Evolutionary conservation across 2,888 invertebrate genomes (phyloP).

Genomic region (Oconnorella tubifera): DNA sequence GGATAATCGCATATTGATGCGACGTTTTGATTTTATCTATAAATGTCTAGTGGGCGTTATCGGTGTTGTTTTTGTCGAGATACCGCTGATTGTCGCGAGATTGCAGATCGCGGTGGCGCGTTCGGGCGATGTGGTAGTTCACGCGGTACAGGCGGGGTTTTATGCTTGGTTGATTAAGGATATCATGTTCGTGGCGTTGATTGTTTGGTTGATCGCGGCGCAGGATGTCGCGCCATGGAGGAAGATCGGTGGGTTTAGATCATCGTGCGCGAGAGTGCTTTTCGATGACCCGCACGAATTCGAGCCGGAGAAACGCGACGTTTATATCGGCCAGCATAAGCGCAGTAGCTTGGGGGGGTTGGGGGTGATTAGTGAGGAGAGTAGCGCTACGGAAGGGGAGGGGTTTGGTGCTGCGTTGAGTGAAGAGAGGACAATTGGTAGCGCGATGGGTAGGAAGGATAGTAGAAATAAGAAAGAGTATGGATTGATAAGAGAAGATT

Average conservation of each 20-base stretch:
- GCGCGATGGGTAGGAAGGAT: background rate
- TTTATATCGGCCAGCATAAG: constrained; percentile 28
- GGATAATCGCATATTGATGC: constrained; percentile 9
- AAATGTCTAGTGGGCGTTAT: constrained; percentile 25
- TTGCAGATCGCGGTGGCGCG: constrained; percentile 27
- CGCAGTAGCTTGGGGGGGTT: background rate
- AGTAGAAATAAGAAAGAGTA: background rate
- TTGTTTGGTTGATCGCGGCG: constrained; percentile 21
- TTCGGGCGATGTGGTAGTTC: background rate
- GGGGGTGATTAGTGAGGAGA: background rate
- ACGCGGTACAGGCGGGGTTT: constrained; percentile 27
- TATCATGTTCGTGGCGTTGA: constrained; percentile 26
- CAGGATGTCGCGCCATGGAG: constrained; percentile 20
- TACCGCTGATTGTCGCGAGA: constrained; percentile 35
- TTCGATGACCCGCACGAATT: constrained; percentile 31
- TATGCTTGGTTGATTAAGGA: constrained; percentile 36
- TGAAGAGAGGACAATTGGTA: background rate
- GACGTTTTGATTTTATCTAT: constrained; percentile 27
- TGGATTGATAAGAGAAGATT: background rate
- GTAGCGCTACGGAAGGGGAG: background rate
- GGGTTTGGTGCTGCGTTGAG: background rate
- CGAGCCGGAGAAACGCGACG: constrained; percentile 38
- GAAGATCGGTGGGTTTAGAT: constrained; percentile 1
- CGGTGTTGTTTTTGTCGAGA: constrained; percentile 33
- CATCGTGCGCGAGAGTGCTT: constrained; percentile 13